A percentile compares a stretch with the other conserved stretches of the same genome.
Evolutionary conservation across 2,797 vertebrate species (phyloP).

Genomic region (Alcedo atthis): DNA sequence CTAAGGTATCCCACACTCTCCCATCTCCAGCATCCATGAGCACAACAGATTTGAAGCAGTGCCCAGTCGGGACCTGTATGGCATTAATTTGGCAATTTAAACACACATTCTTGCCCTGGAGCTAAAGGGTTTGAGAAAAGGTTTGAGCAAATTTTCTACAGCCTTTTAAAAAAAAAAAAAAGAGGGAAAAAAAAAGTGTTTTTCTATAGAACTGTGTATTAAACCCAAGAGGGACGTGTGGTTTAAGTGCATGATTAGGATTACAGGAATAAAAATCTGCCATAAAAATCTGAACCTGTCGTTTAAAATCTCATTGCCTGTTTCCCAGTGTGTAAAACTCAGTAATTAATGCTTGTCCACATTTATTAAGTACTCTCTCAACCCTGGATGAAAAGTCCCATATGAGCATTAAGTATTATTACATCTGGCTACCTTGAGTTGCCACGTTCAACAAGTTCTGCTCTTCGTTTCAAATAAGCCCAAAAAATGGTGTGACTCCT

Average conservation of each 20-base stretch:
- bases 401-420: not conserved
- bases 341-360: not conserved
- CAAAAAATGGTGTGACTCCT: not conserved
- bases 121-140: not conserved
- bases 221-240: not conserved
- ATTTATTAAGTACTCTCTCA: constrained; percentile 34
- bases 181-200: no score
- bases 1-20: not conserved
- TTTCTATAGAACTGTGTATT: not conserved
- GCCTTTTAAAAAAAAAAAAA: not conserved
- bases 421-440: not conserved
- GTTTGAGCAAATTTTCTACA: not conserved
- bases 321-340: not conserved
- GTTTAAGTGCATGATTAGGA: not conserved
- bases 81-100: not conserved
- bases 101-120: not conserved
- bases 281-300: not conserved
- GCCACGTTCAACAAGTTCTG: not conserved
- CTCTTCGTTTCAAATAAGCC: not conserved
- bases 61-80: not conserved
- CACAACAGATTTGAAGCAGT: not conserved
- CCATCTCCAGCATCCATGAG: not conserved
- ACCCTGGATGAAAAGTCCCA: not conserved
- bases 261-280: constrained; percentile 5
- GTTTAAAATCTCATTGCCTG: not conserved